phyloP scores from a whole-genome alignment of 1,140 invertebrate species.

The Laodelphax striatellus region DNA sequence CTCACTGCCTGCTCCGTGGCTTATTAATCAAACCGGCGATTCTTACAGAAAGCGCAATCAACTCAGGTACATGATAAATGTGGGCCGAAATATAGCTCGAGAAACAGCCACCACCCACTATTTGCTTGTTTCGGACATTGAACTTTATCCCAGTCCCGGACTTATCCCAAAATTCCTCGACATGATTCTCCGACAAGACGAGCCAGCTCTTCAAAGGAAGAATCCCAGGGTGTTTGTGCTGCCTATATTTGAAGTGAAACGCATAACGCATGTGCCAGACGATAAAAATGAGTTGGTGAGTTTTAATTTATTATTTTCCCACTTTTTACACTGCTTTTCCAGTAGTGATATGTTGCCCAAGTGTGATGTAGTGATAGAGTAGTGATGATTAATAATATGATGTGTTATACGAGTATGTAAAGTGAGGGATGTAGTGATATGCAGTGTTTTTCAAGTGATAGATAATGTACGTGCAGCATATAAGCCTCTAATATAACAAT shows the following conservation, averaged over 20 bases:
- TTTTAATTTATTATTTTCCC: too few species aligned
- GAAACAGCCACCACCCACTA: slow-evolving; percentile 71
- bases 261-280: slow-evolving; percentile 37
- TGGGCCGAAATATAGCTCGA: slow-evolving; percentile 72
- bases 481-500: too few species aligned
- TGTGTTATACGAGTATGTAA: too few species aligned
- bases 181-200: slow-evolving; percentile 60
- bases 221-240: slow-evolving; percentile 69
- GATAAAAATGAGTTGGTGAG: slow-evolving; percentile 36
- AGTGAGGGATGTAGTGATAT: too few species aligned
- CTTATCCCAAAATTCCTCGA: slow-evolving; percentile 63
- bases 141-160: slow-evolving; percentile 74
- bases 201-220: slow-evolving; percentile 48
- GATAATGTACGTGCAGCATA: too few species aligned
- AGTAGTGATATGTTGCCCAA: too few species aligned
- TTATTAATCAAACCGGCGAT: slow-evolving; percentile 45
- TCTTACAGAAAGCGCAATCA: slow-evolving; percentile 70
- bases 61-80: slow-evolving; percentile 77
- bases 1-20: slow-evolving; percentile 50
- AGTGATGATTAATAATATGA: too few species aligned
- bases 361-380: too few species aligned
- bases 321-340: too few species aligned
- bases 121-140: slow-evolving; percentile 76
- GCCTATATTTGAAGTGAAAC: slow-evolving; percentile 72
- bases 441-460: too few species aligned